Conservation (phyloP, 2,888 invertebrate species). For the Scaptomyza polygonia region DNA sequence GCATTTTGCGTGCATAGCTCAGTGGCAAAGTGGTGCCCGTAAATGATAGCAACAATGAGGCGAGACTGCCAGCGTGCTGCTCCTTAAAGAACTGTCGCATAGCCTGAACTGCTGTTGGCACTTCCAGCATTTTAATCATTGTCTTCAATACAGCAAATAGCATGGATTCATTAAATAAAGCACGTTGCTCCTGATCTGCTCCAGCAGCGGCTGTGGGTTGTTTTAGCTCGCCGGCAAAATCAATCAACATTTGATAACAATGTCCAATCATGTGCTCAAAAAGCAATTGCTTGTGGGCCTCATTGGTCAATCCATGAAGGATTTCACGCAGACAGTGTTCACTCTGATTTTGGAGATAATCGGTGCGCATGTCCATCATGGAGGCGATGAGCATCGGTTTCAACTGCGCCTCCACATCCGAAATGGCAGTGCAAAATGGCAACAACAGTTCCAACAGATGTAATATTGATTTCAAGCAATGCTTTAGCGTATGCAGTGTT, state of each 20-base stretch:
- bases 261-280: slow-evolving; percentile 88
- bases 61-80: slow-evolving; percentile 88
- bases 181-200: slow-evolving; percentile 54
- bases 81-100: slow-evolving; percentile 92
- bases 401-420: slow-evolving; percentile 72
- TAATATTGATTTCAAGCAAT: slow-evolving; percentile 82
- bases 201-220: slow-evolving; percentile 29
- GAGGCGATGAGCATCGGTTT: slow-evolving; percentile 86
- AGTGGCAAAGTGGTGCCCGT: slow-evolving; percentile 89
- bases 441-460: slow-evolving; percentile 81
- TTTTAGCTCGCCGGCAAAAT: slow-evolving; percentile 85
- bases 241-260: slow-evolving; percentile 89
- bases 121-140: slow-evolving; percentile 94
- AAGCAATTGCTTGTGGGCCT: slow-evolving; percentile 87
- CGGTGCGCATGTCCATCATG: slow-evolving; percentile 90
- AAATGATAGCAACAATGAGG: slow-evolving; percentile 92
- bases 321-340: slow-evolving; percentile 86
- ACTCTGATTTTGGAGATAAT: slow-evolving; percentile 88
- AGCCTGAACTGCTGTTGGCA: slow-evolving; percentile 91
- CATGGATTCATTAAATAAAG: slow-evolving; percentile 81
- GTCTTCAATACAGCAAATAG: slow-evolving; percentile 86
- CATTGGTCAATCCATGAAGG: slow-evolving; percentile 83
- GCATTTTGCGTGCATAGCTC: slow-evolving; percentile 90
- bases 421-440: slow-evolving; percentile 59
- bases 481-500: slow-evolving; percentile 82